A percentile compares a stretch with the other conserved stretches of the same genome.
Evolutionary conservation across 2,113 vertebrate genomes (phyloP).

Genomic region (Melanerpes aurifrons): DNA sequence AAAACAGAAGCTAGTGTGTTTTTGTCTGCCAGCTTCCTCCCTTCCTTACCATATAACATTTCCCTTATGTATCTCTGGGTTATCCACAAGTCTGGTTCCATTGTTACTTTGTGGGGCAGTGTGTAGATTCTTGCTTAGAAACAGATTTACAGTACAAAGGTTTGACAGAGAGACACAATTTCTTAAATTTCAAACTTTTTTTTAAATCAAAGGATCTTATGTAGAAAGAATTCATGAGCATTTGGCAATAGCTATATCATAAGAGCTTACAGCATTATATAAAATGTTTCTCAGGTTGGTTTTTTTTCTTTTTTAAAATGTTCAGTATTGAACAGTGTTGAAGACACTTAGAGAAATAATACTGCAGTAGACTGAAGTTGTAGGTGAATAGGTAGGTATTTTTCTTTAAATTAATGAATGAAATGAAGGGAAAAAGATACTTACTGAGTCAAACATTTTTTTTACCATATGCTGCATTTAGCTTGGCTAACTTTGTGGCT

Average conservation of each 20-base stretch:
- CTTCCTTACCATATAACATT: constrained; percentile 35
- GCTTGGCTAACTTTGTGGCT: not conserved
- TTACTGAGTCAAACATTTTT: not conserved
- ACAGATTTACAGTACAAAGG: constrained; percentile 19
- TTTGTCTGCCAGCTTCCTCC: constrained; percentile 39
- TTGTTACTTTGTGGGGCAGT: constrained; percentile 24
- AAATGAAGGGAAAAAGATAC: not conserved
- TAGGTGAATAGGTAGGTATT: not conserved
- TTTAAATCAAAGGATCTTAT: not conserved
- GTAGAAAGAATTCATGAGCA: not conserved
- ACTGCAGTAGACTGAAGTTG: not conserved
- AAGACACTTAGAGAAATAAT: not conserved
- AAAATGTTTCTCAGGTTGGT: not conserved
- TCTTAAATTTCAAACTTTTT: not conserved
- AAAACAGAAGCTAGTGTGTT: constrained; percentile 17
- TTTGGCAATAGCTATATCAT: constrained; percentile 6
- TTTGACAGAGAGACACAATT: not conserved
- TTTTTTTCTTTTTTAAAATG: not conserved
- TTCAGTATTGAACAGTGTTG: not conserved
- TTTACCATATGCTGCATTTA: not conserved
- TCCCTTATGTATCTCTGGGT: not conserved
- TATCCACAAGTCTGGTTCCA: constrained; percentile 29
- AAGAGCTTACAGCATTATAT: constrained; percentile 3
- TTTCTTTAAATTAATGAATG: not conserved
- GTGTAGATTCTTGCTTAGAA: constrained; percentile 27